Conservation (phyloP, 2,113 vertebrate genomes). For the Albula goreensis region DNA sequence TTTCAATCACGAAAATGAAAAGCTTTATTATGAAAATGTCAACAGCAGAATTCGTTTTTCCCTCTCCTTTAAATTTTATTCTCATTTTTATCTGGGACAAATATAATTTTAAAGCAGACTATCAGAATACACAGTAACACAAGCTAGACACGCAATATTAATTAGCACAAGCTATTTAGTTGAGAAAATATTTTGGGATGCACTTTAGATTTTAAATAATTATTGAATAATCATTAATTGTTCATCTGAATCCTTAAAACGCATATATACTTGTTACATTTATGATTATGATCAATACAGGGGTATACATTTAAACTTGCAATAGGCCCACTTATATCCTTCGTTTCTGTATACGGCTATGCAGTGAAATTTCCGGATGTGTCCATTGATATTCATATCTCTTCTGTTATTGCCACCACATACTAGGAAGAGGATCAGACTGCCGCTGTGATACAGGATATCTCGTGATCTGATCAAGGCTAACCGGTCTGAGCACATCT, state of each 20-base stretch:
- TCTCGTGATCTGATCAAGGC: constrained; percentile 56
- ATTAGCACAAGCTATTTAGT: too few relatives aligned
- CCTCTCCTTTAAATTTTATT: background rate
- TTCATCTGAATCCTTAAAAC: background rate
- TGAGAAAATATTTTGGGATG: too few relatives aligned
- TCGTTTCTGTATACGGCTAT: background rate
- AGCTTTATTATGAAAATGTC: background rate
- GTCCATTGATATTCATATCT: constrained; percentile 41
- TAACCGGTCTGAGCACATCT: constrained; percentile 56
- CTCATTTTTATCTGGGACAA: background rate
- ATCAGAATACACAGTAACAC: background rate
- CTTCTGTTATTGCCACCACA: constrained; percentile 22
- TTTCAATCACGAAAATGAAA: background rate
- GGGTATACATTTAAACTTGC: too few relatives aligned
- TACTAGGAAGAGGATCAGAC: constrained; percentile 30
- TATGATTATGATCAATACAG: too few relatives aligned
- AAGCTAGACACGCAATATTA: background rate
- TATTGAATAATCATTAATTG: too few relatives aligned
- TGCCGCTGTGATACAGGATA: constrained; percentile 21
- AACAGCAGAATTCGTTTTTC: background rate
- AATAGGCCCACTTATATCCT: background rate
- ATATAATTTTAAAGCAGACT: background rate
- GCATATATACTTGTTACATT: background rate
- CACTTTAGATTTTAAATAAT: too few relatives aligned
- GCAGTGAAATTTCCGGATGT: background rate